Evolutionary conservation across 2,113 vertebrate species (phyloP).

Genomic region (Sapajus apella): DNA sequence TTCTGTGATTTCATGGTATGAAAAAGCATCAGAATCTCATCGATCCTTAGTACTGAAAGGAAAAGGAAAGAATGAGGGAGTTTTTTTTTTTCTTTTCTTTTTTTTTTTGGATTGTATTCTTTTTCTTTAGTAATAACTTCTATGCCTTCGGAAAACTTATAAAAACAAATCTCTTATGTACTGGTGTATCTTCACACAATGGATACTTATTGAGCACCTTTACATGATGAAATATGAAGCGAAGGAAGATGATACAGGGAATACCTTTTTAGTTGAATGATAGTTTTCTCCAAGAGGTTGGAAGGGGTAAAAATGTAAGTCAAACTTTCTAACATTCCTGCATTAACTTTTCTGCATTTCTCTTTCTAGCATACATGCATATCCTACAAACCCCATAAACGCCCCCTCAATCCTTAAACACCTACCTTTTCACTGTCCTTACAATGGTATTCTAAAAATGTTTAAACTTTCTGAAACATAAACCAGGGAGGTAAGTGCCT

Average conservation of each 20-base stretch:
- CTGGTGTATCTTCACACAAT: not conserved
- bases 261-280: not conserved
- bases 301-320: not conserved
- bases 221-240: not conserved
- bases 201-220: not conserved
- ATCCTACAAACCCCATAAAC: not conserved
- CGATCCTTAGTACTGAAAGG: not conserved
- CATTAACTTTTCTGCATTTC: not conserved
- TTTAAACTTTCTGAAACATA: not conserved
- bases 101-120: too few species aligned
- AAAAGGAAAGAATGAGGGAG: not conserved
- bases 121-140: not conserved
- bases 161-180: not conserved
- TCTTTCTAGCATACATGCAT: not conserved
- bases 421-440: not conserved
- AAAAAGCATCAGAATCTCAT: not conserved
- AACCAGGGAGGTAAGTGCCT: not conserved
- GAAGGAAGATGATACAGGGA: not conserved
- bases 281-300: rapidly evolving
- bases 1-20: not conserved
- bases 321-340: not conserved
- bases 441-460: not conserved
- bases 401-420: not conserved
- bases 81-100: too few species aligned
- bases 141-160: not conserved